Conservation (phyloP, 2,888 invertebrate species). For the Lasioglossum figueresi region DNA sequence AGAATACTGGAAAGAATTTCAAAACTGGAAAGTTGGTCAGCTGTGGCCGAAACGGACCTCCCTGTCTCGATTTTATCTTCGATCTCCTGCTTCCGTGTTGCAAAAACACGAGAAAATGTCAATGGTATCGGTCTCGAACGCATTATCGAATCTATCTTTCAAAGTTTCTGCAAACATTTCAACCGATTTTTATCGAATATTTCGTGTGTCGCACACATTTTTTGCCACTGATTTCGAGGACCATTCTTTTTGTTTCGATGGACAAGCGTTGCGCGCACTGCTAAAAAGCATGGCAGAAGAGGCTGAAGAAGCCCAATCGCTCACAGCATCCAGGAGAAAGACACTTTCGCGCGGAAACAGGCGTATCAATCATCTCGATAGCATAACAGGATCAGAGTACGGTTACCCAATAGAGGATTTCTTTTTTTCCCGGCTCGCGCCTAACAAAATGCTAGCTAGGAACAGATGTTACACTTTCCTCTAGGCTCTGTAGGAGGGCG, state of each 20-base stretch:
- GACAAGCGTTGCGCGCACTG: too few relatives aligned
- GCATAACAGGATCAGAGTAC: slow-evolving; percentile 1
- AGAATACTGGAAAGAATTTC: not conserved
- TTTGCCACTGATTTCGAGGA: too few relatives aligned
- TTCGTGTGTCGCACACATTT: too few relatives aligned
- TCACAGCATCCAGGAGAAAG: not conserved
- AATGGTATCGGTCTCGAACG: not conserved
- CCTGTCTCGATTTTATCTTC: not conserved
- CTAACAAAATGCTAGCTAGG: slow-evolving; percentile 18
- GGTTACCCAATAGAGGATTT: slow-evolving; percentile 4
- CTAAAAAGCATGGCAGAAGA: not conserved
- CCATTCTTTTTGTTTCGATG: too few relatives aligned
- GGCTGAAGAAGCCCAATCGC: not conserved
- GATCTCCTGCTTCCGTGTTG: not conserved
- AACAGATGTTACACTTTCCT: slow-evolving; percentile 52
- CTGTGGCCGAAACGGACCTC: slow-evolving; percentile 7
- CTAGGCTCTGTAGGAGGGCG: slow-evolving; percentile 16
- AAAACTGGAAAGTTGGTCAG: not conserved
- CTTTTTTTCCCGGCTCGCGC: slow-evolving; percentile 2
- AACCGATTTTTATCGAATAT: too few relatives aligned
- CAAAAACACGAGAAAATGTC: not conserved
- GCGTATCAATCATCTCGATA: slow-evolving; percentile 3
- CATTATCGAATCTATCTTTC: not conserved
- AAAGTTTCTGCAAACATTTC: too few relatives aligned
- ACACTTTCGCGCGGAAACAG: not conserved